Conservation (phyloP, 2,797 vertebrate species). For the Crocodylus rhombifer region DNA sequence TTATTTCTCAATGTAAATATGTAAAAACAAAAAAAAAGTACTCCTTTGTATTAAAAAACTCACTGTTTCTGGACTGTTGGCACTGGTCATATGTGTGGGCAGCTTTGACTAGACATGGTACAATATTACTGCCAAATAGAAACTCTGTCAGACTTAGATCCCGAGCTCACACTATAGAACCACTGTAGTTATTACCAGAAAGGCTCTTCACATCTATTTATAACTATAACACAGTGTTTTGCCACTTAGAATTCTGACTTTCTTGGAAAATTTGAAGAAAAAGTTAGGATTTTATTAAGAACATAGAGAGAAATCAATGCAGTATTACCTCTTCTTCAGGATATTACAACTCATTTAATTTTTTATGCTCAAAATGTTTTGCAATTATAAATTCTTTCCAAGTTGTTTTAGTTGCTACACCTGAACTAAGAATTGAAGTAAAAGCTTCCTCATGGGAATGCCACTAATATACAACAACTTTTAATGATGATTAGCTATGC, state of each 20-base stretch:
- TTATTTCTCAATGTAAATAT: neutral
- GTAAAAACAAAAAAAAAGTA: neutral
- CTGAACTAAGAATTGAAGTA: neutral
- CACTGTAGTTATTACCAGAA: neutral
- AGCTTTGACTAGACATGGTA: neutral
- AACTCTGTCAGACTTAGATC: neutral
- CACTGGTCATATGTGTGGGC: neutral
- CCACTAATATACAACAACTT: neutral
- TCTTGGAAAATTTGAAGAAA: neutral
- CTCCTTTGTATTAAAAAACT: neutral
- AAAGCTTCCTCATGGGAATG: neutral
- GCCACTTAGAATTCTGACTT: neutral
- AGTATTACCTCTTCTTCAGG: neutral
- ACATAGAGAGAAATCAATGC: neutral
- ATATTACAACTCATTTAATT: neutral
- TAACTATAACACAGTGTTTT: neutral
- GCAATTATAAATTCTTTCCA: neutral
- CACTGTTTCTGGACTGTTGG: neutral
- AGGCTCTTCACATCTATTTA: neutral
- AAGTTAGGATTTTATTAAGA: neutral
- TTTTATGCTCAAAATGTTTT: neutral
- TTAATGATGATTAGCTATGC: neutral
- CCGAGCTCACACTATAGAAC: neutral
- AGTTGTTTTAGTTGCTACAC: neutral
- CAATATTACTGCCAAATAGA: neutral